Conservation (phyloP, 1,140 invertebrate genomes). For the Drosophila ambigua region DNA sequence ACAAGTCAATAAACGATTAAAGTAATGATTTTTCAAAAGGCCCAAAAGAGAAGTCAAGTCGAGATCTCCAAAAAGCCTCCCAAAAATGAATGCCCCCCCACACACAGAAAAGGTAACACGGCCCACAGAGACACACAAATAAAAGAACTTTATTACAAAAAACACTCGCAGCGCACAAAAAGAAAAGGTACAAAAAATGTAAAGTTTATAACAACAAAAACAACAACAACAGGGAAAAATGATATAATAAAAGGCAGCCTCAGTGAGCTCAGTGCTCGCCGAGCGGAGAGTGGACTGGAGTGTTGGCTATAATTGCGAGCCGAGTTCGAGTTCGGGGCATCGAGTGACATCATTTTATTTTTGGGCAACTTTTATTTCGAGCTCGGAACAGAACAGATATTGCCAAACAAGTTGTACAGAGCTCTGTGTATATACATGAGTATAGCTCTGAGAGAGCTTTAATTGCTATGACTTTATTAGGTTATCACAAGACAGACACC, state of each 20-base stretch:
- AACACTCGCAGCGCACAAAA: slow-evolving; percentile 1
- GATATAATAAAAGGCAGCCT: slow-evolving; percentile 72
- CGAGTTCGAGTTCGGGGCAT: slow-evolving; percentile 51
- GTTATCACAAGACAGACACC: slow-evolving; percentile 60
- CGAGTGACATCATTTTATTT: slow-evolving; percentile 79
- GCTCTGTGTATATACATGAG: too few species aligned
- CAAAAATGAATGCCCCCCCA: slow-evolving; percentile 42
- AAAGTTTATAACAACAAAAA: slow-evolving; percentile 30
- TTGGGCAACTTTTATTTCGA: slow-evolving; percentile 66
- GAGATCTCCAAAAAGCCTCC: slow-evolving; percentile 17
- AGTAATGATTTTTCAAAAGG: slow-evolving; percentile 77
- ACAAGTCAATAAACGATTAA: slow-evolving; percentile 83
- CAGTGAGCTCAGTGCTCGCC: slow-evolving; percentile 44
- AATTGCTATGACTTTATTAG: slow-evolving; percentile 82
- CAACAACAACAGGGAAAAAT: slow-evolving; percentile 15
- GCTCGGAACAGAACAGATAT: slow-evolving; percentile 30
- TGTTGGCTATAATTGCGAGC: slow-evolving; percentile 65
- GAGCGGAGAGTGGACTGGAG: neutral
- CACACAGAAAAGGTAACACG: slow-evolving; percentile 49
- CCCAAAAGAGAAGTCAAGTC: slow-evolving; percentile 19
- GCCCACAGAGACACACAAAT: neutral
- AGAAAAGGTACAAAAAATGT: slow-evolving; percentile 27
- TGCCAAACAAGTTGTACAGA: slow-evolving; percentile 52
- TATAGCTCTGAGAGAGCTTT: slow-evolving; percentile 51
- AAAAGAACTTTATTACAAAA: slow-evolving; percentile 16